Conservation (phyloP, 2,888 invertebrate genomes). For the Norana najaformis region DNA sequence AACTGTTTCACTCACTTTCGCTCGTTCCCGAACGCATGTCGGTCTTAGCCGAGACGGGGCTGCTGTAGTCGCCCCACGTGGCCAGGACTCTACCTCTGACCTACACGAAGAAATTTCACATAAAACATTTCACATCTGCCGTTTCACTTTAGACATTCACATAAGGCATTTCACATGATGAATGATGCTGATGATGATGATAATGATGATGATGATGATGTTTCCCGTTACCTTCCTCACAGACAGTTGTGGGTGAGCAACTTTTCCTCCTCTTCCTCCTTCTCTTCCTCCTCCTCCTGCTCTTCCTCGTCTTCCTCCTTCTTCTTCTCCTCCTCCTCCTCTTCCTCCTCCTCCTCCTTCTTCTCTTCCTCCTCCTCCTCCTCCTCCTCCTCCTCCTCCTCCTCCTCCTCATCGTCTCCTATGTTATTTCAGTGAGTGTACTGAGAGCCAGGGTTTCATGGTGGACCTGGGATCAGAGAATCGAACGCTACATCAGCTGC, state of each 20-base stretch:
- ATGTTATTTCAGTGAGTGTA: too few relatives aligned
- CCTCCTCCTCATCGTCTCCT: too few relatives aligned
- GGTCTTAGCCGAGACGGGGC: constrained; percentile 37
- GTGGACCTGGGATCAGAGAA: too few relatives aligned
- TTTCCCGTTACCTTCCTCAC: neutral
- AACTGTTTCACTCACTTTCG: neutral
- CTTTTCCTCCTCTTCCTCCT: neutral
- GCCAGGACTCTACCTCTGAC: neutral
- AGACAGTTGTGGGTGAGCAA: neutral
- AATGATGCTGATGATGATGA: neutral
- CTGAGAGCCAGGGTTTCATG: too few relatives aligned
- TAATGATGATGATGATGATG: neutral
- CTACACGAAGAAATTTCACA: neutral
- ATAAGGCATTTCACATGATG: neutral
- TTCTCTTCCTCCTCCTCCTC: too few relatives aligned
- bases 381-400: too few relatives aligned
- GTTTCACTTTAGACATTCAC: too few relatives aligned
- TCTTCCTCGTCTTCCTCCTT: too few relatives aligned
- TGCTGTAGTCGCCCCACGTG: constrained; percentile 86
- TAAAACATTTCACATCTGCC: neutral
- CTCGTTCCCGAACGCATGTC: constrained; percentile 26
- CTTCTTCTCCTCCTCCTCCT: too few relatives aligned
- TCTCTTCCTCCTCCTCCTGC: too few relatives aligned
- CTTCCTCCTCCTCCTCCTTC: too few relatives aligned
- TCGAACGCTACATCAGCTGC: too few relatives aligned